Conservation (phyloP, 2,888 invertebrate species). For the Boloria euphrosyne region DNA sequence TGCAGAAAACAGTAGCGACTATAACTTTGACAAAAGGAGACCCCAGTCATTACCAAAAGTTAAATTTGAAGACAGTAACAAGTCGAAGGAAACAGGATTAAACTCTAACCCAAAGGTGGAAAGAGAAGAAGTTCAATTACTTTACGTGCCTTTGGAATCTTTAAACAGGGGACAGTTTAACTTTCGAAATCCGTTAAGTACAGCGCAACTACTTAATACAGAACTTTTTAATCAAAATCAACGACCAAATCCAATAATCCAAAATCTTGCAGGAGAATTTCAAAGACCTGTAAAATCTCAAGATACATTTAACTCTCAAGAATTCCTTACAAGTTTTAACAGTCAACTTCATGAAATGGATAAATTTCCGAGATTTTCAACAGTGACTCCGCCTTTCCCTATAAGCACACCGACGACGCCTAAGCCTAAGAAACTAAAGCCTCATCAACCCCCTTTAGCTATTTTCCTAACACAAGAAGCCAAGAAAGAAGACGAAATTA, state of each 20-base stretch:
- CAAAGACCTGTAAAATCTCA: constrained; percentile 56
- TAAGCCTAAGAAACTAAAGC: constrained; percentile 84
- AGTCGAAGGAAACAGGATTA: constrained; percentile 51
- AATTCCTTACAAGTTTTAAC: constrained; percentile 67
- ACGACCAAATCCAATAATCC: constrained; percentile 52
- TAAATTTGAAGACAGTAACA: constrained; percentile 64
- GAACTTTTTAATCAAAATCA: constrained; percentile 62
- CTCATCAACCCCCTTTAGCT: constrained; percentile 92
- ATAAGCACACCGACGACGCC: constrained; percentile 70
- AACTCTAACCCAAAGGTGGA: constrained; percentile 61
- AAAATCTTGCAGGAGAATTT: constrained; percentile 54
- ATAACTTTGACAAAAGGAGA: constrained; percentile 54
- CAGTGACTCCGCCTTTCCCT: constrained; percentile 64
- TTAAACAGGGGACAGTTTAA: constrained; percentile 80
- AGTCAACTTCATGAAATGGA: constrained; percentile 52
- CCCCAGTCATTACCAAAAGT: constrained; percentile 70
- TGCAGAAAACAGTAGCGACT: constrained; percentile 60
- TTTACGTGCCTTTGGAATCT: constrained; percentile 92
- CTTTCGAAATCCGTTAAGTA: constrained; percentile 59
- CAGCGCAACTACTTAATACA: constrained; percentile 56
- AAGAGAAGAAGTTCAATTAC: constrained; percentile 87
- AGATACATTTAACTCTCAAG: constrained; percentile 56
- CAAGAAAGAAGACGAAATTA: constrained; percentile 75
- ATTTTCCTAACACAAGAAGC: constrained; percentile 86
- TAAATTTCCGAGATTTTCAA: constrained; percentile 68